phyloP scores from a whole-genome alignment of 2,888 invertebrate species.

The Harpalus rubripes region DNA sequence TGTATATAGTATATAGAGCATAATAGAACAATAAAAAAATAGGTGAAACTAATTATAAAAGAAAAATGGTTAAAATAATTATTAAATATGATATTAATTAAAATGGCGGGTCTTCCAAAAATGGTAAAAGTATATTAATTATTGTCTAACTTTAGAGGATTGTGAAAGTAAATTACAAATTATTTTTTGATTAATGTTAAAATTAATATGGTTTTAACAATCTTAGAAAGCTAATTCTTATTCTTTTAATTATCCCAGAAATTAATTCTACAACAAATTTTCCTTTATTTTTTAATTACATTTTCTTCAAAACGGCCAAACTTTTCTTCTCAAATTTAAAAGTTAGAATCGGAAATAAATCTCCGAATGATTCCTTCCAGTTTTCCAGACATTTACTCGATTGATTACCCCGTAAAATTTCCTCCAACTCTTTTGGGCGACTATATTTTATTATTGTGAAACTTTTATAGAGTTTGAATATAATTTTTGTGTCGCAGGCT shows the following conservation, averaged over 20 bases:
- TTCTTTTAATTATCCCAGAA: neutral
- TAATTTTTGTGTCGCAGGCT: conserved; percentile 71
- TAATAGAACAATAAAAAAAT: too few relatives aligned
- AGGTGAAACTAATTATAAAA: too few relatives aligned
- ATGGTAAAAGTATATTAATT: neutral
- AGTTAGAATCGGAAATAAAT: conserved; percentile 65
- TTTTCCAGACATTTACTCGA: conserved; percentile 30
- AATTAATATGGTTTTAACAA: conserved; percentile 22
- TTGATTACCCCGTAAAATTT: neutral
- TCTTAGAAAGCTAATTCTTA: conserved; percentile 20
- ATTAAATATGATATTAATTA: neutral
- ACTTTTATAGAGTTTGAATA: conserved; percentile 67
- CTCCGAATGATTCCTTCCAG: conserved; percentile 46
- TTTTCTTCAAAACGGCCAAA: conserved; percentile 4
- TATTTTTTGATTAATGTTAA: conserved; percentile 55
- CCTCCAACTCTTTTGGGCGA: neutral
- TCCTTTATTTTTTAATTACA: neutral
- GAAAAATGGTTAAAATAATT: neutral
- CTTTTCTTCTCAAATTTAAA: conserved; percentile 50
- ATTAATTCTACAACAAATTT: neutral
- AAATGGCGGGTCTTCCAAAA: neutral
- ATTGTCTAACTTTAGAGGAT: neutral
- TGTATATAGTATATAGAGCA: too few relatives aligned
- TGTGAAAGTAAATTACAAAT: conserved; percentile 56
- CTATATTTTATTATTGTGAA: conserved; percentile 64